Evolutionary conservation across 2,888 invertebrate genomes (phyloP), one percentile per base, ranked within the genome.

Genomic region (Seira ritae): DNA sequence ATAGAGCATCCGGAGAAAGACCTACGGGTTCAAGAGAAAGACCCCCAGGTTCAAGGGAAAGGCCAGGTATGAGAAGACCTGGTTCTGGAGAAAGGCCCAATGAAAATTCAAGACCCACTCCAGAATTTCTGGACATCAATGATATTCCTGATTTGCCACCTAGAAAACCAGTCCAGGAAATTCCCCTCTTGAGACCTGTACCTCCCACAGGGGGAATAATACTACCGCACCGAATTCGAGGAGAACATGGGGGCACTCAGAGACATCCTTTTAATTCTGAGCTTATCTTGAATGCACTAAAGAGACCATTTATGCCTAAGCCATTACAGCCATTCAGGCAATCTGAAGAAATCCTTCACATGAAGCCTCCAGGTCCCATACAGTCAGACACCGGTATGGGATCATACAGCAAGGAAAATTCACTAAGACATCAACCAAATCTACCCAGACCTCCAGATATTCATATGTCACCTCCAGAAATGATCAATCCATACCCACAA

Each of bases 151-250:
- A 69, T 69, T 42, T 60, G 17, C 69, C 82, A 8, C 42, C 65
- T 2, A 23, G 85, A 15, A 83, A 83, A 31, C 74, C 83, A 0
- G 22, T 78, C 42, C 78, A 72, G 10, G 83, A 83, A 24, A 73
- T 77, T 20, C 83, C 83, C 1, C 17, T 83, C 10, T 17, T 83
- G 6, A 55, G 83, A 23, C 83, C 83, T 17, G 78, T 83, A 19
- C 82, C 85, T 50, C 79, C 79, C 6, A 85, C 82, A 15, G 82
- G 82, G 67, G 85, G 82, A 10, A 74, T 79, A 22, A 74, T 82
- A 20, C 60, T 79, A 6, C 85, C 85, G 8, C 85, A 82, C 62
- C 74, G 82, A 20, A 50, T 82, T 46, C 20, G 74, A 24, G 72
- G 68, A 17, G 75, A 84, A 15, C 42, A 74, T 42, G 24, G 20